Evolutionary conservation across 2,888 invertebrate genomes (phyloP), one percentile per base, ranked within the genome.

Genomic region (Drosophila picticornis): DNA sequence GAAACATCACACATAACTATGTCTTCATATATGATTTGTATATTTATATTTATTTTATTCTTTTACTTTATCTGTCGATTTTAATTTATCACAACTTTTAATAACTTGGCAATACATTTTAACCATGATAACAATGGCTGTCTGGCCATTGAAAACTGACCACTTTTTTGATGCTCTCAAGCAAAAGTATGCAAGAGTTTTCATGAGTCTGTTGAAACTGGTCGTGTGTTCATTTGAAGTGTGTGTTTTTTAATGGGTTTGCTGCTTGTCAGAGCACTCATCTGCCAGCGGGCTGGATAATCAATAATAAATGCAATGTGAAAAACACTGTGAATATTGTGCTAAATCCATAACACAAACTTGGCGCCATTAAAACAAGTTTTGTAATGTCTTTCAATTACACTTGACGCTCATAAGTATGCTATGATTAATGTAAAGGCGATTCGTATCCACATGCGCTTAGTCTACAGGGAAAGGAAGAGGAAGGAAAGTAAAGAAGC

Each of bases 341-440:
- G 68, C 68, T 83, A 86, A 86, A 83, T 86, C 87, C 78, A 81
- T 83, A 86, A 70, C 77, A 77, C 69, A 74, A 87, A 78, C 84
- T 74, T 77, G 66, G 31, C 62, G 79, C 84, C 84, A 84, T 84
- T 87, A 84, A 74, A 84, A 84, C 90, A 87, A 84, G 88, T 84
- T 84, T 87, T 87, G 62, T 80, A 89, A 89, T 89, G 84, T 87
- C 84, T 84, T 84, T 84, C 84, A 84, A 84, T 89, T 84, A 84
- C 83, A 84, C 88, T 84, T 75, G 88, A 83, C 85, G 82, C 90
- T 80, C 86, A 90, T 90, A 85, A 90, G 90, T 90, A 85, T 90
- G 88, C 88, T 75, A 85, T 85, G 85, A 85, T 85, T 90, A 90
- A 90, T 85, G 90, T 85, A 90, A 82, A 88, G 70, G 74, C 78